Evolutionary conservation across 2,888 invertebrate genomes (phyloP), one percentile per base, ranked within the genome.

Genomic region (Pristionchus fissidentatus): DNA sequence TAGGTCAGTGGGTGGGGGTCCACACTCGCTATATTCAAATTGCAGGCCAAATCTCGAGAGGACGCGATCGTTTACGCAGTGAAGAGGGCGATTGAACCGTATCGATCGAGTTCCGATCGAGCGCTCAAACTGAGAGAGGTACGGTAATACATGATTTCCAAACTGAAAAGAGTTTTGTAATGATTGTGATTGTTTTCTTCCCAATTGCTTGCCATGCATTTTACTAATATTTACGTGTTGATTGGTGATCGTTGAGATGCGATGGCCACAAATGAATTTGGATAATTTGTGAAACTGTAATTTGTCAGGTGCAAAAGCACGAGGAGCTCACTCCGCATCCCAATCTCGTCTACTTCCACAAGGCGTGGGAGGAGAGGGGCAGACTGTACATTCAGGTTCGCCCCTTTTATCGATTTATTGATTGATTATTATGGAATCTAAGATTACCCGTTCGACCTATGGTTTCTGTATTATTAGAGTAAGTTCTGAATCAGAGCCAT

Each of bases 351-450:
- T 93, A 94, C 77, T 94, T 95, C 89, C 94, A 94, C 87, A 93
- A 94, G 83, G 95, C 95, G 0, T 96, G 96, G 96, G 95, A 95
- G 91, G 95, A 96, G 92, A 93, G 94, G 49, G 94, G 94, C 87
- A 94, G 94, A 46, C 93, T 95, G 4, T 95, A 95, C 90, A 95
- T 95, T 90, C 83, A 82, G 82, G 82, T 70, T 29, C 22, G 29
- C 35, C 32, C 7, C 8, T 73, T 29, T 35, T 35, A 35, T 73
- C 73, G 29, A 35, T 73, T 60, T 60, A 60, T 60, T 26, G 19
- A n/a, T n/a, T n/a, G n/a, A n/a, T n/a, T 49, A 49, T 49, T 49
- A 49, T 19, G 49, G 19, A 49, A 49, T n/a, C n/a, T n/a, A n/a
- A n/a, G n/a, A n/a, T n/a, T n/a, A n/a, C n/a, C n/a, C n/a, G n/a